Evolutionary conservation across 2,797 vertebrate genomes (phyloP).

Genomic region (Lacerta bilineata): DNA sequence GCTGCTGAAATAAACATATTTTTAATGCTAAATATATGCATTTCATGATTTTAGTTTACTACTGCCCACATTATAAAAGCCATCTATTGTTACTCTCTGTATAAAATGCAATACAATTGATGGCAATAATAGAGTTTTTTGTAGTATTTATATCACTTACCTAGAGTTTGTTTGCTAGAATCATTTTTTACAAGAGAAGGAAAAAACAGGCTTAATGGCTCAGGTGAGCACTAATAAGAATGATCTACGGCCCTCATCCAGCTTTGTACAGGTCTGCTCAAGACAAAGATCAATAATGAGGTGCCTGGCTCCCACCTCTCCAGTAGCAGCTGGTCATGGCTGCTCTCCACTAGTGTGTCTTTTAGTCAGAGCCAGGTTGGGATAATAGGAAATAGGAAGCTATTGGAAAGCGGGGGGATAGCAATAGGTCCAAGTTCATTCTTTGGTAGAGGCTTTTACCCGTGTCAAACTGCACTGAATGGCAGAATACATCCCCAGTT

Average conservation of each 20-base stretch:
- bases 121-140: too few relatives aligned
- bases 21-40: constrained; percentile 19
- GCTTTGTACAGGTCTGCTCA: neutral
- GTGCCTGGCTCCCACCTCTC: neutral
- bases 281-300: neutral
- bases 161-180: too few relatives aligned
- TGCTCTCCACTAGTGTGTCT: neutral
- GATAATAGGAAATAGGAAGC: neutral
- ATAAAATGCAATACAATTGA: neutral
- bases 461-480: too few relatives aligned
- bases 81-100: neutral
- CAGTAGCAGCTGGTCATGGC: neutral
- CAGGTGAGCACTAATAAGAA: neutral
- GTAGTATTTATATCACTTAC: too few relatives aligned
- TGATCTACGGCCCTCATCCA: neutral
- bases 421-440: too few relatives aligned
- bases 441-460: too few relatives aligned
- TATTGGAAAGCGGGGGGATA: too few relatives aligned
- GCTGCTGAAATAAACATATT: constrained; percentile 36
- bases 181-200: neutral
- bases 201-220: neutral
- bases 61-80: neutral
- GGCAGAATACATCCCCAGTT: too few relatives aligned
- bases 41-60: constrained; percentile 20
- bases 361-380: neutral